A percentile compares a stretch with the other conserved stretches of the same genome.
These are phyloP conservation scores for Lepisosteus osseus DNA, from an alignment of 2,113 vertebrate genomes.

Conservation along the genomic window DNA sequence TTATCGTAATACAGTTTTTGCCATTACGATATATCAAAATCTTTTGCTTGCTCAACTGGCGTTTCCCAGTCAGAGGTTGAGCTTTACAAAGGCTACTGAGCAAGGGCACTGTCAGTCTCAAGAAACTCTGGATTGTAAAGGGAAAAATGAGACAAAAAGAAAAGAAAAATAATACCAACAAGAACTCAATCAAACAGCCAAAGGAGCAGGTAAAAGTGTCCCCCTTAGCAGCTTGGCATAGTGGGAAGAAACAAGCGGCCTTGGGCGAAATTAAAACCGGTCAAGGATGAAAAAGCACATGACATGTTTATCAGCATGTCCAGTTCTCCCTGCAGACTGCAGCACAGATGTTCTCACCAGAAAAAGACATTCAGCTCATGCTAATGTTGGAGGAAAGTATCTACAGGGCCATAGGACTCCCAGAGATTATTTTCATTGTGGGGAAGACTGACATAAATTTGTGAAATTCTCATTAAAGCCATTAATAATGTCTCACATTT, in stretches of 20 bases:
- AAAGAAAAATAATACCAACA: not conserved
- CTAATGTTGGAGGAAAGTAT: not conserved
- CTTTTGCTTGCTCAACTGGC: too few relatives aligned
- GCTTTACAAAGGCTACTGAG: too few relatives aligned
- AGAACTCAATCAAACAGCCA: conserved; percentile 2
- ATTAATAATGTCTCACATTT: not conserved
- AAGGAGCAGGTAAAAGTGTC: not conserved
- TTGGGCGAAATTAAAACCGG: conserved; percentile 2
- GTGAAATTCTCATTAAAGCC: conserved; percentile 12
- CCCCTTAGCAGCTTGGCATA: not conserved
- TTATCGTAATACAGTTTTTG: too few relatives aligned
- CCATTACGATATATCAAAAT: too few relatives aligned
- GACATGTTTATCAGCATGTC: conserved; percentile 15
- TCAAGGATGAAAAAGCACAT: conserved; percentile 10
- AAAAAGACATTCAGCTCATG: conserved; percentile 8
- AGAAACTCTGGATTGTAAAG: not conserved
- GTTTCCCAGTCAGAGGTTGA: too few relatives aligned
- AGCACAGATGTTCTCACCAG: conserved; percentile 1
- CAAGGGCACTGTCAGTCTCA: too few relatives aligned
- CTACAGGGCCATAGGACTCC: not conserved
- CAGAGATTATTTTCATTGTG: not conserved
- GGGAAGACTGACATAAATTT: not conserved
- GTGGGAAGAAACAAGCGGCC: not conserved
- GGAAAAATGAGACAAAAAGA: not conserved
- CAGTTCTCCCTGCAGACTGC: not conserved